Evolutionary conservation across 1,140 invertebrate species (phyloP), one percentile per base, ranked within the genome.

Genomic region (Paralvinella palmiformis): DNA sequence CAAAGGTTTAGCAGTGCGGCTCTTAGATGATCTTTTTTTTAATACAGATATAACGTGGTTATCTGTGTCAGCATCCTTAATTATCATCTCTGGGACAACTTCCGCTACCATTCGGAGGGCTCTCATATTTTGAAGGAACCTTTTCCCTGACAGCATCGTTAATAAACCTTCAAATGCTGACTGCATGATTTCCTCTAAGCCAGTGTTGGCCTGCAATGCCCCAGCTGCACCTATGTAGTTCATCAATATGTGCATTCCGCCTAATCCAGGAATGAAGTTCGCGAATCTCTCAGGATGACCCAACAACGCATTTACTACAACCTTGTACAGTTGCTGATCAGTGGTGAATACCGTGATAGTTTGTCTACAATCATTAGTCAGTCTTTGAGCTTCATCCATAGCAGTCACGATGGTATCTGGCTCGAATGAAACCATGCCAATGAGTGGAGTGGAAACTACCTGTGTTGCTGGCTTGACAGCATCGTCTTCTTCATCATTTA

Each of bases 181-280:
- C 10, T n/a, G 10, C n/a, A 41, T 10, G 10, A 41, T 10, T 41
- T 41, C 24, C 3, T 22, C 3, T 17, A 5, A 2, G n/a, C 41
- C 29, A 41, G 1, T 17, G 20, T 53, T 37, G 20, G 15, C 15
- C 24, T 68, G 65, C 3, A 71, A 56, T 3, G 48, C 32, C 20
- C 70, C 68, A 37, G 69, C 41, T 20, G 17, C 44, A 6, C 65
- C 68, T 52, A 65, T 37, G 48, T 44, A 69, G 60, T 62, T 71
- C 69, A 71, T 69, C 3, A 69, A 44, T 48, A 66, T 59, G 44
- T 71, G 69, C 67, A 71, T 71, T 3, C 69, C 69, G n/a, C 67
- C 69, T 15, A 66, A 41, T 24, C 67, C 10, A 17, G 48, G 59
- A 22, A 64, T 20, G 48, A 68, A 48, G 35, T 66, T 61, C 29